Percentiles rank a stretch among this genome's conserved stretches.
phyloP scores from a whole-genome alignment of 2,113 vertebrate species.

The Chionis minor region DNA sequence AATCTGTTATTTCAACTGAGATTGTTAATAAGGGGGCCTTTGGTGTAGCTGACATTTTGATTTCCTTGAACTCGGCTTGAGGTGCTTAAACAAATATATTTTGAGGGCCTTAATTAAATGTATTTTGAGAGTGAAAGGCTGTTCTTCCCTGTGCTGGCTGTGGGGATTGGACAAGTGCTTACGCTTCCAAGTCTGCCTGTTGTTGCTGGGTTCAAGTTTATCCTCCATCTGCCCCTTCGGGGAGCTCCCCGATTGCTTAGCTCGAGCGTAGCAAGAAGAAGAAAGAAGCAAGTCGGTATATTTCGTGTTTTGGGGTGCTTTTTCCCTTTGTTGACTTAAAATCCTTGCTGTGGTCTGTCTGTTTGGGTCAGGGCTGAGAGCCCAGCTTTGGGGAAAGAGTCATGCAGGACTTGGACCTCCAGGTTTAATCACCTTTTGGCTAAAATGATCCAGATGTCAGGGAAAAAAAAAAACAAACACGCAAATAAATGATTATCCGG shows the following conservation, averaged over 20 bases:
- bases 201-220: neutral
- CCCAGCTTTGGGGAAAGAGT: neutral
- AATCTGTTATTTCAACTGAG: neutral
- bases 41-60: neutral
- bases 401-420: neutral
- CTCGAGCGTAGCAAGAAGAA: neutral
- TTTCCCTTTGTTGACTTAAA: neutral
- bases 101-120: neutral
- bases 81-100: neutral
- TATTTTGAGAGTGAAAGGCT: neutral
- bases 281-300: too few species aligned
- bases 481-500: neutral
- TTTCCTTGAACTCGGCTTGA: neutral
- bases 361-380: neutral
- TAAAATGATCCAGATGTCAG: neutral
- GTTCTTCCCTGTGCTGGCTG: neutral
- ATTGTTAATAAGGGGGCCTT: neutral
- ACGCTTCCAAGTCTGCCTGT: neutral
- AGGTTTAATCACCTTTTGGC: neutral
- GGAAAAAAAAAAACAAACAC: neutral
- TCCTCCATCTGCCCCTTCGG: neutral
- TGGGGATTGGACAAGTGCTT: neutral
- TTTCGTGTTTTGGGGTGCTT: neutral
- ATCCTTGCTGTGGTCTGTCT: neutral
- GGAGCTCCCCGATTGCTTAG: neutral